Conservation (phyloP, 2,888 invertebrate species). For the Acutogordius australiensis region DNA sequence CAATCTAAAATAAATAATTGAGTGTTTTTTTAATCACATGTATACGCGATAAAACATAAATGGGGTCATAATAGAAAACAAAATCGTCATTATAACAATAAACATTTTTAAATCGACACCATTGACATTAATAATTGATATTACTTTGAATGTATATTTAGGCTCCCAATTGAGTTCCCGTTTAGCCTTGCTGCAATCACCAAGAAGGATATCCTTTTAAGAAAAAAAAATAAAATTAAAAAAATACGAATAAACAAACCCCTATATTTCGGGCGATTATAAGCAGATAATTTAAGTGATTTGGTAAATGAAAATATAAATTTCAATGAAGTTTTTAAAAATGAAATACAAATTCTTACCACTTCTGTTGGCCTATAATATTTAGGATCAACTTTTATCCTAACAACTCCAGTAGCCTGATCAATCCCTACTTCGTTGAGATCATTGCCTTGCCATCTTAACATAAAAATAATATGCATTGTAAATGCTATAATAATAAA, state of each 20-base stretch:
- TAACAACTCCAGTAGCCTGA: constrained; percentile 38
- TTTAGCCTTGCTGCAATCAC: constrained; percentile 72
- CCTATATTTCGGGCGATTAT: too few species aligned
- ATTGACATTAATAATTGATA: constrained; percentile 15
- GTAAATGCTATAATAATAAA: too few species aligned
- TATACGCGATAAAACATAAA: too few species aligned
- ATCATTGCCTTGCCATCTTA: constrained; percentile 55
- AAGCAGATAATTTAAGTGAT: too few species aligned
- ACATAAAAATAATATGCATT: constrained; percentile 15
- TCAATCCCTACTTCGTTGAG: constrained; percentile 49
- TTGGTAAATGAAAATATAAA: background rate
- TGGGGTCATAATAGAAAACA: too few species aligned
- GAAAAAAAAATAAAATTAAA: constrained; percentile 4
- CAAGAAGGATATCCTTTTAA: constrained; percentile 42
- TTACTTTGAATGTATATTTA: constrained; percentile 39
- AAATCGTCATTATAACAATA: too few species aligned
- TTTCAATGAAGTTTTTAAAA: background rate
- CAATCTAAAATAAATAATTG: too few species aligned
- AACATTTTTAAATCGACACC: too few species aligned
- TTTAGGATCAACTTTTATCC: constrained; percentile 63
- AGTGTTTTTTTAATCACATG: too few species aligned
- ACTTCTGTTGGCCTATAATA: constrained; percentile 95
- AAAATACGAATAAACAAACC: too few species aligned
- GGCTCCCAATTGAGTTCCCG: constrained; percentile 57
- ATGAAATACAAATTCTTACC: constrained; percentile 18